Conservation (phyloP, 2,888 invertebrate species). For the Apocheima hispidaria region DNA sequence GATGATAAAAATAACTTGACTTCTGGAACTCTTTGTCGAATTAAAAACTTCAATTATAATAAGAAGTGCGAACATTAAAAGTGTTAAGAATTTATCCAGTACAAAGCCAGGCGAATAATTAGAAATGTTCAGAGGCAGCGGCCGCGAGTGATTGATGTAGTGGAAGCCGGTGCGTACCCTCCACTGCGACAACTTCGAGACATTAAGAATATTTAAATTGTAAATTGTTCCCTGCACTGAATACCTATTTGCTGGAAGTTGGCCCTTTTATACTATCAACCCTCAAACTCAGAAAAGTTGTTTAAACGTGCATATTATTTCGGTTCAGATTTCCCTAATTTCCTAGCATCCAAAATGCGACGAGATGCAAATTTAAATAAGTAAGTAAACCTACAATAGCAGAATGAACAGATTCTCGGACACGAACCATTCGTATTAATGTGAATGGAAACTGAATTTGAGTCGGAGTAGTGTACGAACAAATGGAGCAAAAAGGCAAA, state of each 20-base stretch:
- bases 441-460: constrained; percentile 46
- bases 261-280: constrained; percentile 65
- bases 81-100: constrained; percentile 61
- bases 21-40: not conserved
- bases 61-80: constrained; percentile 32
- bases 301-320: constrained; percentile 40
- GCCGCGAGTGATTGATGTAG: constrained; percentile 86
- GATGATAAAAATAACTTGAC: constrained; percentile 17
- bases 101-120: constrained; percentile 80
- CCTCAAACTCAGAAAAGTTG: constrained; percentile 46
- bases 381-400: not conserved
- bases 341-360: constrained; percentile 18
- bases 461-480: constrained; percentile 46
- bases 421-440: constrained; percentile 29
- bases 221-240: constrained; percentile 85
- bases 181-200: constrained; percentile 79
- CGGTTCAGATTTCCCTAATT: constrained; percentile 26
- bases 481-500: constrained; percentile 71
- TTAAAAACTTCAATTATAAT: constrained; percentile 1
- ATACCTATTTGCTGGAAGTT: constrained; percentile 81
- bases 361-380: constrained; percentile 6
- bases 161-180: constrained; percentile 71
- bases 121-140: constrained; percentile 83
- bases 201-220: constrained; percentile 86
- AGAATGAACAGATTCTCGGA: constrained; percentile 6